Percentiles rank a stretch among this genome's conserved stretches.
These are phyloP conservation scores for Geococcyx californianus DNA, from an alignment of 2,113 vertebrate species.

Conservation along the genomic window DNA sequence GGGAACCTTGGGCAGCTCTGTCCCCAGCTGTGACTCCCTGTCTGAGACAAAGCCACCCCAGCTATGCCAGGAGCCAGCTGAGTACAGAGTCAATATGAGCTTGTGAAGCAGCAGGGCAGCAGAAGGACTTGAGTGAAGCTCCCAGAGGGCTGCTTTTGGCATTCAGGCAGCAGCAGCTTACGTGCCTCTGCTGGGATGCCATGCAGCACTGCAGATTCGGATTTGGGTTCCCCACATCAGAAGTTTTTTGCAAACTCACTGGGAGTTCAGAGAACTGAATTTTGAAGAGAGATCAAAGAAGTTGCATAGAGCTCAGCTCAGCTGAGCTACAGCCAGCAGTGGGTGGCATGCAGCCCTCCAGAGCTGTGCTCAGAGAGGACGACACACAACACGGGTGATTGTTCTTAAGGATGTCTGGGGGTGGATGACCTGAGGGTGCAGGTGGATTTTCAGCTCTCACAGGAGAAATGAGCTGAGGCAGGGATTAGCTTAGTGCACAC, in stretches of 20 bases:
- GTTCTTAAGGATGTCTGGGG: fast-evolving
- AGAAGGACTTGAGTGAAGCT: neutral
- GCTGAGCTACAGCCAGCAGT: neutral
- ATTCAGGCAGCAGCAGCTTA: neutral
- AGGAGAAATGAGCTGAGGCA: neutral
- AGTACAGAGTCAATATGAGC: neutral
- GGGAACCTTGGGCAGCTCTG: neutral
- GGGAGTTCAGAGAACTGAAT: neutral
- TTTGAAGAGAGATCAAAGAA: neutral
- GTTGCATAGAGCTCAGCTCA: neutral
- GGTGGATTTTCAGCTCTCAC: neutral
- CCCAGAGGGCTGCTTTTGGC: neutral
- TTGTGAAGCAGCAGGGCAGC: neutral
- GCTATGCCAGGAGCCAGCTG: neutral
- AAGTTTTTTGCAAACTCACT: neutral
- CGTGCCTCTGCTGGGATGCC: neutral
- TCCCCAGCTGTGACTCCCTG: neutral
- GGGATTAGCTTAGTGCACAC: too few relatives aligned
- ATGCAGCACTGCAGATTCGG: neutral
- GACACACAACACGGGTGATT: neutral
- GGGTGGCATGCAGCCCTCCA: neutral
- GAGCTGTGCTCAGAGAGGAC: neutral
- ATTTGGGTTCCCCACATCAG: neutral
- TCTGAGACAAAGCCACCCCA: neutral
- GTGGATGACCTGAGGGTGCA: neutral